Evolutionary conservation across 2,113 vertebrate species (phyloP).

Genomic region (Mus musculus): GRCm39 chr14:19961501-19962000

Average conservation of each 20-base stretch:
- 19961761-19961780: not conserved
- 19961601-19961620: not conserved
- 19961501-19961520: too few species aligned
- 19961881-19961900: not conserved
- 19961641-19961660: not conserved
- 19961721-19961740: not conserved
- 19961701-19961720: not conserved
- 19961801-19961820: not conserved
- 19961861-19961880: not conserved
- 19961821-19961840: not conserved
- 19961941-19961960: not conserved
- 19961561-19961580: not conserved
- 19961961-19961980: not conserved
- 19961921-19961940: not conserved
- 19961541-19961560: not conserved
- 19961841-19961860: not conserved
- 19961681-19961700: not conserved
- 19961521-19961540: too few species aligned
- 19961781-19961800: not conserved
- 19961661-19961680: not conserved
- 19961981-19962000: fast-evolving
- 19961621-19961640: not conserved
- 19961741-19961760: not conserved
- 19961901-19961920: not conserved
- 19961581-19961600: not conserved